These are phyloP conservation scores for Lasius fuliginosus DNA, from an alignment of 2,888 invertebrate species.

Conservation along the genomic window DNA sequence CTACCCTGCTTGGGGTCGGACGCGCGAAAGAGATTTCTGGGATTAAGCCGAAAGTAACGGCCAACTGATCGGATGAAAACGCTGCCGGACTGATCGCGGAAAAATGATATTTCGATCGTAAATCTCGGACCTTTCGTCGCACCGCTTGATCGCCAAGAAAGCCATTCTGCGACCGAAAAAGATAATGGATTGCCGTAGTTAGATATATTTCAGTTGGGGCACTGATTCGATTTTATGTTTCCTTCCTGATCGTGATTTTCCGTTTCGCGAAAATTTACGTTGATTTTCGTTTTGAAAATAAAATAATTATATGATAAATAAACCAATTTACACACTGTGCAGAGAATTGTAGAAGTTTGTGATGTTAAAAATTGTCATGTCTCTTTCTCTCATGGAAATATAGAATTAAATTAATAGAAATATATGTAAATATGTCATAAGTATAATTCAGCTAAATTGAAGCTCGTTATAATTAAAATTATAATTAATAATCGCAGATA, in stretches of 20 bases:
- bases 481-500: conserved; percentile 46
- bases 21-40: conserved; percentile 69
- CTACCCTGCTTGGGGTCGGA: conserved; percentile 45
- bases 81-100: conserved; percentile 57
- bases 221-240: background rate
- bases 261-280: background rate
- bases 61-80: conserved; percentile 68
- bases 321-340: background rate
- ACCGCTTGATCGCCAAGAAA: background rate
- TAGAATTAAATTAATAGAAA: conserved; percentile 37
- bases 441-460: conserved; percentile 45
- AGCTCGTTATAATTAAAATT: conserved; percentile 51
- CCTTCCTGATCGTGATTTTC: background rate
- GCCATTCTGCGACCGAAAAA: conserved; percentile 5
- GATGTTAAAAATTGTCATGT: background rate
- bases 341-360: background rate
- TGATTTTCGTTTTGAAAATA: background rate
- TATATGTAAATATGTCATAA: conserved; percentile 34
- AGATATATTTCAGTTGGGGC: background rate
- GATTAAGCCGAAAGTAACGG: conserved; percentile 67
- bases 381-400: conserved; percentile 16
- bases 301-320: conserved; percentile 6
- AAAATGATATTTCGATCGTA: conserved; percentile 50
- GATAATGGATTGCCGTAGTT: background rate
- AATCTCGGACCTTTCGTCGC: conserved; percentile 26